Conservation (phyloP, 2,888 invertebrate genomes). For the Tanytarsus gracilentus region DNA sequence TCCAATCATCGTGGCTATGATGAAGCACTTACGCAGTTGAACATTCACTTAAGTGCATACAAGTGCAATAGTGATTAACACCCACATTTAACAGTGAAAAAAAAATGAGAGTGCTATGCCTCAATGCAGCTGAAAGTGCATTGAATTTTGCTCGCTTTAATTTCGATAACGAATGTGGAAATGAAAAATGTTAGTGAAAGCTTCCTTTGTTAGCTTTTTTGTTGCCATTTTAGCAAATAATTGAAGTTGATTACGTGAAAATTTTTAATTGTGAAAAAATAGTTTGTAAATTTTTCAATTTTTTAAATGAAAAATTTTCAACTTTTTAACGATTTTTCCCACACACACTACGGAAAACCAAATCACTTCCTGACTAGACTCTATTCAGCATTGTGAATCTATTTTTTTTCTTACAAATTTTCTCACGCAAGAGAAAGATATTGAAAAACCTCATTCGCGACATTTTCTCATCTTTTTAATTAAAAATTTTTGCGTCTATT, state of each 20-base stretch:
- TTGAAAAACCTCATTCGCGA: background rate
- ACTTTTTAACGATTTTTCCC: too few relatives aligned
- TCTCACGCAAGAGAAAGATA: too few relatives aligned
- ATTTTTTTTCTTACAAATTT: too few relatives aligned
- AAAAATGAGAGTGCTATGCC: background rate
- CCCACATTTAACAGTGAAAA: background rate
- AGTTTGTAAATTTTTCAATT: too few relatives aligned
- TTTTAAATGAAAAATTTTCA: too few relatives aligned
- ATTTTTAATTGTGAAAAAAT: too few relatives aligned
- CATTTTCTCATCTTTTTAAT: conserved; percentile 1
- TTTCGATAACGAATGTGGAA: conserved; percentile 3
- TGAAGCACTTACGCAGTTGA: too few relatives aligned
- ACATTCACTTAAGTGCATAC: background rate
- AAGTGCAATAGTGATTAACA: conserved; percentile 11
- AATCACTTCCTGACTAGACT: too few relatives aligned
- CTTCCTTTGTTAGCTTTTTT: background rate
- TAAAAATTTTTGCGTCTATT: conserved; percentile 3
- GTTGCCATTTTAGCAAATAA: background rate
- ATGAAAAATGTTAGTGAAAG: background rate
- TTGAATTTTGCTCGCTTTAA: background rate
- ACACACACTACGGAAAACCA: too few relatives aligned
- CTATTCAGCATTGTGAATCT: too few relatives aligned
- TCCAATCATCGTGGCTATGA: too few relatives aligned
- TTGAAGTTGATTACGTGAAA: background rate
- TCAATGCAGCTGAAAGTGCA: background rate